Base-by-base conservation (phyloP, 2,888 invertebrate genomes). In the Stenchaetothrips biformis region DNA sequence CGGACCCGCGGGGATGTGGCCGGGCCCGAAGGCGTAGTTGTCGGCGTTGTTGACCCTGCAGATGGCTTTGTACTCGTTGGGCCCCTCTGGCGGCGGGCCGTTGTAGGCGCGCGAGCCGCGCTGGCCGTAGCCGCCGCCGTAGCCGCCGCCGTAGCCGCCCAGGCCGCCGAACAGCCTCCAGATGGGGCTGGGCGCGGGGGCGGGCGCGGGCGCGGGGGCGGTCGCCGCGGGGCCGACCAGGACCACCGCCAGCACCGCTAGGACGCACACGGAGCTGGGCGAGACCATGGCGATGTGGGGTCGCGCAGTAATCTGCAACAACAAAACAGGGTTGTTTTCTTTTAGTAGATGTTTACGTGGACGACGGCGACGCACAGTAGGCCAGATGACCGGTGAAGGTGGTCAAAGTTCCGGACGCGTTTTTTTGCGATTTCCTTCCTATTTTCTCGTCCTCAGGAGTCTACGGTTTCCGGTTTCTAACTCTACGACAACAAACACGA, bases 11-110 rank as follows among this genome's bases (percentile, higher is more conserved):
- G 67, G 67, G 25, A 74, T 74, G 67, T 74, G 21, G 2, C 67
- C 67, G 9, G 67, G 67, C 21, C 67, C 67, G 67, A 74, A 74
- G 21, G 67, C 67, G 67, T 25, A 74, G 67, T 74, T 74, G 67
- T 74, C 67, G 25, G 67, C 21, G 67, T 74, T 74, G 67, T 74
- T 74, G 67, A 74, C 67, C 67, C 67, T 74, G 67, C 67, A 74
- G 67, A 74, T 74, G 67, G 67, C 67, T 11, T 74, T 74, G 67
- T 74, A 74, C 11, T 74, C 67, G 67, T 74, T 74, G 21, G 67
- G 67, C 21, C 67, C 67, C 25, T 21, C 7, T 8, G 67, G 67
- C 11, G 67, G 67, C 7, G 67, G 25, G 2, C 67, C 67, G 67
- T 74, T 74, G 67, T 74, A 74, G 25, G 67, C 67, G 1, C 67